phyloP scores from a whole-genome alignment of 2,113 vertebrate genomes.

The Pomatorhinus ruficollis region DNA sequence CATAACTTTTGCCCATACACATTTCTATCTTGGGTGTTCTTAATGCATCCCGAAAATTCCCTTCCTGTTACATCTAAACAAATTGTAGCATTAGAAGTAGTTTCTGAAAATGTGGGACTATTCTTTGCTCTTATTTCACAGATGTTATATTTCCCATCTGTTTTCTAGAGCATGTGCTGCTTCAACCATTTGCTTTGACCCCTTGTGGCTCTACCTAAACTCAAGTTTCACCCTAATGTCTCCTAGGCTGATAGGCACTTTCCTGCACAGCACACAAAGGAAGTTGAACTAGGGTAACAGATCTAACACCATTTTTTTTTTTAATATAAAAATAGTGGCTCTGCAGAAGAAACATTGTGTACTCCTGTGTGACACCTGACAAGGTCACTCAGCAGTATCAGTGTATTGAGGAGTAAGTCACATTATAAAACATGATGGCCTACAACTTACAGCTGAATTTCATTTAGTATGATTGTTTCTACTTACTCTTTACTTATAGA shows the following conservation, averaged over 20 bases:
- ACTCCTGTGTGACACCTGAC: neutral
- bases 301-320: neutral
- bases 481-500: neutral
- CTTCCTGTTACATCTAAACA: neutral
- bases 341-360: neutral
- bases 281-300: neutral
- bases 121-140: neutral
- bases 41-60: neutral
- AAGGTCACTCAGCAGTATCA: neutral
- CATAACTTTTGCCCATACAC: neutral
- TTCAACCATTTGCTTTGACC: neutral
- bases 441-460: neutral
- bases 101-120: neutral
- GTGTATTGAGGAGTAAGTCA: rapidly evolving
- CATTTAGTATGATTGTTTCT: neutral
- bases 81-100: neutral
- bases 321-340: neutral
- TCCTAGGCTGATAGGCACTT: neutral
- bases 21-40: neutral
- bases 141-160: neutral
- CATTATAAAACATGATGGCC: neutral
- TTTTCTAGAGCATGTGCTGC: neutral
- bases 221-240: neutral
- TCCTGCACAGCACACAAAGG: neutral
- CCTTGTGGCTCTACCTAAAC: neutral